phyloP scores from a whole-genome alignment of 2,113 vertebrate species.

The Anser cygnoides region DNA sequence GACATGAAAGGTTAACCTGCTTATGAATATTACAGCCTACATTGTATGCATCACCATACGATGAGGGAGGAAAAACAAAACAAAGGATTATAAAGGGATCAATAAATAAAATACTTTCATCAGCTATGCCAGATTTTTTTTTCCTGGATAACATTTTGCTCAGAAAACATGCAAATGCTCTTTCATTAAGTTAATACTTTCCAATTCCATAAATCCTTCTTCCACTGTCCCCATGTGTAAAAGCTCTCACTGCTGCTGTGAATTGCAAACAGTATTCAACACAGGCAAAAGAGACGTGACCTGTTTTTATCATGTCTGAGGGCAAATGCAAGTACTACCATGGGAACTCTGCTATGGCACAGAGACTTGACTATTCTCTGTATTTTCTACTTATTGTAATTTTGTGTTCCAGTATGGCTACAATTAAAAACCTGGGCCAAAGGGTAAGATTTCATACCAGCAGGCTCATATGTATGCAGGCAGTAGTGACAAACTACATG shows the following conservation, averaged over 20 bases:
- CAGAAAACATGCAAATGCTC: slow-evolving; percentile 69
- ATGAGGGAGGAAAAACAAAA: slow-evolving; percentile 27
- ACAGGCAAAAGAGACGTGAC: neutral
- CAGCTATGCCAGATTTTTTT: slow-evolving; percentile 35
- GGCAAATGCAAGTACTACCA: slow-evolving; percentile 4
- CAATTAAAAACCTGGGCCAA: neutral
- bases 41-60: neutral
- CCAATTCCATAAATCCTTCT: slow-evolving; percentile 51
- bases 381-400: neutral
- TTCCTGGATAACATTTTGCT: slow-evolving; percentile 9
- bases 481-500: neutral
- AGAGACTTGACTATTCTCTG: neutral
- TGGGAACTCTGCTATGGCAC: neutral
- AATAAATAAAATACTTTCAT: slow-evolving; percentile 67
- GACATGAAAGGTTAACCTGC: neutral
- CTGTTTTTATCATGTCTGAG: slow-evolving; percentile 25
- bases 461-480: neutral
- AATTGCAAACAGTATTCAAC: slow-evolving; percentile 55
- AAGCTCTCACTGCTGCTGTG: neutral
- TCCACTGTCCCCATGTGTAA: slow-evolving; percentile 32
- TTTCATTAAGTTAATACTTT: slow-evolving; percentile 63
- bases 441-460: neutral
- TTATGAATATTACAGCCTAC: neutral
- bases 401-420: neutral
- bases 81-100: slow-evolving; percentile 59